These are phyloP conservation scores for Diabrotica virgifera DNA, from an alignment of 1,140 invertebrate genomes.

Conservation along the genomic window DNA sequence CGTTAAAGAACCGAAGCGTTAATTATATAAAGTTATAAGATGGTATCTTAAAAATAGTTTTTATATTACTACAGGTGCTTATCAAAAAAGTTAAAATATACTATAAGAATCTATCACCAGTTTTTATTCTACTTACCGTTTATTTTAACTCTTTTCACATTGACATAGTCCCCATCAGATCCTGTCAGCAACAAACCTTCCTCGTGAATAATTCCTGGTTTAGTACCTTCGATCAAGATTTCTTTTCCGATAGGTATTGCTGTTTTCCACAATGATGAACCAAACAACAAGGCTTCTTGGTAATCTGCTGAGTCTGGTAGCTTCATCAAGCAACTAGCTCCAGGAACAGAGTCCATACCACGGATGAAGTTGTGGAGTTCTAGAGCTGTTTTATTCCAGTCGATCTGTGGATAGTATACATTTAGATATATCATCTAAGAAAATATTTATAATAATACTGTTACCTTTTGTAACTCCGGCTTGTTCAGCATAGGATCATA, in stretches of 20 bases:
- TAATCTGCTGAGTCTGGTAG: conserved; percentile 52
- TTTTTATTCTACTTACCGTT: conserved; percentile 26
- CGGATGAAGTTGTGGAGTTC: conserved; percentile 90
- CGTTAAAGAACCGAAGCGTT: too few species aligned
- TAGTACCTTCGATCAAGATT: conserved; percentile 62
- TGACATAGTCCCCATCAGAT: conserved; percentile 71
- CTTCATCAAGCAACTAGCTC: conserved; percentile 74
- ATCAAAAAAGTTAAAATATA: too few species aligned
- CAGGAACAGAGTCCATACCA: conserved; percentile 89
- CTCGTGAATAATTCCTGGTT: conserved; percentile 69
- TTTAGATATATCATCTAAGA: neutral
- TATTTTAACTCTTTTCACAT: conserved; percentile 43
- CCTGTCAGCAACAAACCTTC: conserved; percentile 78
- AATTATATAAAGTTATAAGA: too few species aligned
- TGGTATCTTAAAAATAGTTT: too few species aligned
- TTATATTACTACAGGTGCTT: too few species aligned
- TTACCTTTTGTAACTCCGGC: conserved; percentile 64
- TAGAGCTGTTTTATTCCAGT: conserved; percentile 66
- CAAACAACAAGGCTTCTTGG: conserved; percentile 73
- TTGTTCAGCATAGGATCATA: conserved; percentile 92
- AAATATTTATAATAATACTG: neutral
- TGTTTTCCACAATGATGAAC: conserved; percentile 71
- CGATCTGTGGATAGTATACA: conserved; percentile 55
- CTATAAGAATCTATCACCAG: neutral
- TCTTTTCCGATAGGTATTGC: conserved; percentile 58